Base-by-base conservation (phyloP, 2,113 vertebrate species). In the Nymphicus hollandicus region DNA sequence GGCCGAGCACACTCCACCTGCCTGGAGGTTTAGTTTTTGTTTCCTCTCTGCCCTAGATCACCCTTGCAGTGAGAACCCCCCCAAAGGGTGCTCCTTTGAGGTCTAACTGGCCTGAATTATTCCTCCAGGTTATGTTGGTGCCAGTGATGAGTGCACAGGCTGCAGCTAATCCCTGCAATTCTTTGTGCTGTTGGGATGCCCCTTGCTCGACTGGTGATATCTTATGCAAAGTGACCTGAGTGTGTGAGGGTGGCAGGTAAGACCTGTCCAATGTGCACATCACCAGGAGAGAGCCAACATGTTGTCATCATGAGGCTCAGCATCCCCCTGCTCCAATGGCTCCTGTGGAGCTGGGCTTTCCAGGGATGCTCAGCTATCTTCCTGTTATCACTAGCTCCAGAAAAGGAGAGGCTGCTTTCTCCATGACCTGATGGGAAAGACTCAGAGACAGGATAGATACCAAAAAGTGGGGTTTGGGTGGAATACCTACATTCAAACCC, bases 141-240 rank as follows among this genome's bases (percentile, higher is more conserved):
- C 49, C 31, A 24, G 10, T 17, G 18, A n/a, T 0, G 4, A 31
- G 35, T 2, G 0, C 6, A 0, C 3, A 13, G 70, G 43, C 60
- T 53, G 52, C 11, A 3, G 37, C 14, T 68, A 61, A 33, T 17
- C 37, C n/a, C 49, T 28, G 19, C 41, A 13, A 10, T 11, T 11
- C 77, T 44, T 55, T 7, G 35, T 29, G 4, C 37, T 22, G 9
- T 28, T 50, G 33, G 35, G 43, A 22, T 29, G 47, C 43, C 74
- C 20, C 61, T 61, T 39, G 29, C 41, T 72, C 0, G 0, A 39
- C 24, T 64, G 79, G 41, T 77, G 64, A 23, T 7, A 66, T 2
- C 11, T 37, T 18, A 63, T 5, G 22, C 20, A 18, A 46, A n/a
- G 17, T 11, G 50, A 72, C 43, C 13, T 11, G 50, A n/a, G 49